Evolutionary conservation across 92 coral and sea anemone genomes (phyloP).

Genomic region (Epizoanthus rinbou): DNA sequence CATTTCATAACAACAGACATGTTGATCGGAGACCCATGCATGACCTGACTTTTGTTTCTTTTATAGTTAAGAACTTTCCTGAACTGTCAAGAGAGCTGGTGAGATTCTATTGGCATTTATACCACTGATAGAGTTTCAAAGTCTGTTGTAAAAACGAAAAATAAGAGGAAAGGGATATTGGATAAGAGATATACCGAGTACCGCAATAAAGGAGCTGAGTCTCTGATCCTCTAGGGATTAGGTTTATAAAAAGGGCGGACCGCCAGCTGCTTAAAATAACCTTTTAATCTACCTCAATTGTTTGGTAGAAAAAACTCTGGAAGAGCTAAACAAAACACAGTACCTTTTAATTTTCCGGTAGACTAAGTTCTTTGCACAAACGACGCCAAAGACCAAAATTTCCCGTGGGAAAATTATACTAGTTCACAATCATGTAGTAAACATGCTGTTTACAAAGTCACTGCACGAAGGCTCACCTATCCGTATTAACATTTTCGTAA

Average conservation of each 20-base stretch:
- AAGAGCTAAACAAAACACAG: slow-evolving; percentile 9
- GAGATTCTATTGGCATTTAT: too few relatives aligned
- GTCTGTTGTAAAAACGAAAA: too few relatives aligned
- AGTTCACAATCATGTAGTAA: neutral
- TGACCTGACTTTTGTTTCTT: too few relatives aligned
- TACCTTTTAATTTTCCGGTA: slow-evolving; percentile 7
- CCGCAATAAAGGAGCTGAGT: neutral
- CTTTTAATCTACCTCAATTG: neutral
- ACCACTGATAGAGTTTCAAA: too few relatives aligned
- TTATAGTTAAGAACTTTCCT: too few relatives aligned
- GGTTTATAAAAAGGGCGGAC: neutral
- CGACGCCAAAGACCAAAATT: neutral
- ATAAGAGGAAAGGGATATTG: too few relatives aligned
- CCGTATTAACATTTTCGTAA: too few relatives aligned
- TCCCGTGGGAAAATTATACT: slow-evolving; percentile 24
- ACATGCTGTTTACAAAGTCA: neutral
- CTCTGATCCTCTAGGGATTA: neutral
- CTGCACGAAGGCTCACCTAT: too few relatives aligned
- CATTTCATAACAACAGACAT: too few relatives aligned
- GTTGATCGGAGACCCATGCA: too few relatives aligned
- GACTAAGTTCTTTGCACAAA: slow-evolving; percentile 5
- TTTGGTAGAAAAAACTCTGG: neutral
- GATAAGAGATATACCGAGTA: neutral
- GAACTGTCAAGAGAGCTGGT: too few relatives aligned
- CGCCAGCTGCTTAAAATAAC: neutral